Evolutionary conservation across 2,113 vertebrate species (phyloP).

Genomic region (Cavia aperea): DNA sequence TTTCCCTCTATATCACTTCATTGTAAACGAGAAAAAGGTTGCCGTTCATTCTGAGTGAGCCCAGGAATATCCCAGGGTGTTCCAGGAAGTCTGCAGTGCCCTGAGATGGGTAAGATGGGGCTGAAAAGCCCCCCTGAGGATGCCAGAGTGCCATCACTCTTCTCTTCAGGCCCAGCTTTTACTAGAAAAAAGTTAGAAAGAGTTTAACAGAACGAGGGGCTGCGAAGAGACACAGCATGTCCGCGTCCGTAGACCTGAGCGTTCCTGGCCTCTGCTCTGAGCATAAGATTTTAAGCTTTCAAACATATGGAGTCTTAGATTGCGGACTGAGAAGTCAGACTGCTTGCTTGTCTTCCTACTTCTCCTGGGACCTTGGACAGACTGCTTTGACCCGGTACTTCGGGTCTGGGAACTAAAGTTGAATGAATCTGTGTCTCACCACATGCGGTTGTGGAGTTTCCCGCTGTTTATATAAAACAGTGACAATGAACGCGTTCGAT

Average conservation of each 20-base stretch:
- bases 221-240: neutral
- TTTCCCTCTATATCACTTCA: neutral
- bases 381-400: neutral
- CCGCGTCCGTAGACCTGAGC: neutral
- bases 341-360: neutral
- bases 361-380: neutral
- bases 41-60: neutral
- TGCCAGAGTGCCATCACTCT: neutral
- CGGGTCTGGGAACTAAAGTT: neutral
- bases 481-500: neutral
- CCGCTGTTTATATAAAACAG: neutral
- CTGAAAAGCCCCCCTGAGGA: neutral
- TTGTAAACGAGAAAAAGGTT: neutral
- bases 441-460: neutral
- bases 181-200: neutral
- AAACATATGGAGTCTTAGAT: neutral
- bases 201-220: neutral
- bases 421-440: neutral
- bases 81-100: neutral
- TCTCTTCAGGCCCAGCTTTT: neutral
- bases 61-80: neutral
- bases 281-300: neutral
- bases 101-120: neutral
- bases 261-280: neutral
- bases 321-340: neutral